Conservation (phyloP, 2,888 invertebrate species). For the Acanthacorydalis orientalis region DNA sequence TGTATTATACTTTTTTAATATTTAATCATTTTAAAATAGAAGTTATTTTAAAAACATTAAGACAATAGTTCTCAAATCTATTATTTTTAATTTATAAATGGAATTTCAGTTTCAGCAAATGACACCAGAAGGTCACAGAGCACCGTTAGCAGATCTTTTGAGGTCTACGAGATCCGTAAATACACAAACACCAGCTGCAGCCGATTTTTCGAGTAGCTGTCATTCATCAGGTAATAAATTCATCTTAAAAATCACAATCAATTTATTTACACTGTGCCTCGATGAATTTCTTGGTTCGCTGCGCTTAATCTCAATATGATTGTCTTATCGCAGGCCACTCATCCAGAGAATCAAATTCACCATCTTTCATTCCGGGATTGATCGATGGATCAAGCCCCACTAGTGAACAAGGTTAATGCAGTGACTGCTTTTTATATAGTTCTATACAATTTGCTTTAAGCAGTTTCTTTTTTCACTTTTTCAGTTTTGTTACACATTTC, state of each 20-base stretch:
- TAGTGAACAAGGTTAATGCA: slow-evolving; percentile 28
- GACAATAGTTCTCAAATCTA: slow-evolving; percentile 1
- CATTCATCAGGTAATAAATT: slow-evolving; percentile 46
- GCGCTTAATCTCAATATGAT: slow-evolving; percentile 1
- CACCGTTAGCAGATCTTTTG: slow-evolving; percentile 63
- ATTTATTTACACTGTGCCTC: too few relatives aligned
- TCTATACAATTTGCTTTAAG: slow-evolving; percentile 4
- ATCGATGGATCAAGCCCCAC: slow-evolving; percentile 39
- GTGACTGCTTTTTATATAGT: neutral
- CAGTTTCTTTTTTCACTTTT: slow-evolving; percentile 10
- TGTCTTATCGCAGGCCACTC: slow-evolving; percentile 35
- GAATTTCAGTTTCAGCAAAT: slow-evolving; percentile 31
- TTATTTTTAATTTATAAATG: slow-evolving; percentile 4
- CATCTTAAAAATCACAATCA: too few relatives aligned
- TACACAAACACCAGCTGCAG: slow-evolving; percentile 67
- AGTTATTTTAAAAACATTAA: too few relatives aligned
- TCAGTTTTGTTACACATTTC: neutral
- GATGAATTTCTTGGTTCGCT: too few relatives aligned
- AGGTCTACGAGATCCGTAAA: slow-evolving; percentile 56
- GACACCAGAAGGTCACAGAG: slow-evolving; percentile 73
- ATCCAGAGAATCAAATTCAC: slow-evolving; percentile 47
- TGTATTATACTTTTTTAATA: neutral
- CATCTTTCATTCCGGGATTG: slow-evolving; percentile 40
- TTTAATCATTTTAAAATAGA: neutral
- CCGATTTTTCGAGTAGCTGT: slow-evolving; percentile 42